Percentiles rank a stretch among this genome's conserved stretches.
These are phyloP conservation scores for Norana najaformis DNA, from an alignment of 2,888 invertebrate genomes.

Conservation along the genomic window DNA sequence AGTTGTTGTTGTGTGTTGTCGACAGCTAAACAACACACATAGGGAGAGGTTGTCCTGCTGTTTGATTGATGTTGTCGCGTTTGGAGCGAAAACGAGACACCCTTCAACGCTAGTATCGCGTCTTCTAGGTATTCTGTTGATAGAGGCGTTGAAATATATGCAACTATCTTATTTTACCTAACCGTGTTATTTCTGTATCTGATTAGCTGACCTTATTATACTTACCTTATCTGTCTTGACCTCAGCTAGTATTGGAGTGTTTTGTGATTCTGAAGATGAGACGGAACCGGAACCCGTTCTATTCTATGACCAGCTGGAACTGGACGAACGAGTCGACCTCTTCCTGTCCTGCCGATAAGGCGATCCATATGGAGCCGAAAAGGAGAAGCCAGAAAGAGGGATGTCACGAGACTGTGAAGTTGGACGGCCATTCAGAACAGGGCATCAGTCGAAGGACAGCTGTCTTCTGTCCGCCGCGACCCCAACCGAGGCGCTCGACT, in stretches of 20 bases:
- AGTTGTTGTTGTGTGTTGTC: too few species aligned
- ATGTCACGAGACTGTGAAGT: background rate
- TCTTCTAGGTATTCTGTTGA: too few species aligned
- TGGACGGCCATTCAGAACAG: background rate
- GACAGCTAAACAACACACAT: too few species aligned
- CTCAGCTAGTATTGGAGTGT: background rate
- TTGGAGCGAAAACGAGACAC: too few species aligned
- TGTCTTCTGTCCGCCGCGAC: background rate
- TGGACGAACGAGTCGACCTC: background rate
- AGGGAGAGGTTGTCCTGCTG: too few species aligned
- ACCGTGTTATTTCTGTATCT: too few species aligned
- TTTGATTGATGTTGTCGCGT: too few species aligned
- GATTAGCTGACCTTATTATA: too few species aligned
- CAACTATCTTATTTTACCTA: too few species aligned
- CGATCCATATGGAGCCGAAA: background rate
- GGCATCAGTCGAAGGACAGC: background rate
- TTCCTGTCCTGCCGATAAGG: background rate
- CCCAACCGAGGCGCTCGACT: background rate
- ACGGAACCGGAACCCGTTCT: background rate
- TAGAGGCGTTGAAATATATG: too few species aligned
- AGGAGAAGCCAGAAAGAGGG: background rate
- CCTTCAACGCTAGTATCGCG: too few species aligned
- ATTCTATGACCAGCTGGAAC: background rate
- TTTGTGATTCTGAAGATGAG: background rate
- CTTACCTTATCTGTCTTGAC: too few species aligned